Base-by-base conservation (phyloP, 2,888 invertebrate genomes). In the Invenusta paracnida region DNA sequence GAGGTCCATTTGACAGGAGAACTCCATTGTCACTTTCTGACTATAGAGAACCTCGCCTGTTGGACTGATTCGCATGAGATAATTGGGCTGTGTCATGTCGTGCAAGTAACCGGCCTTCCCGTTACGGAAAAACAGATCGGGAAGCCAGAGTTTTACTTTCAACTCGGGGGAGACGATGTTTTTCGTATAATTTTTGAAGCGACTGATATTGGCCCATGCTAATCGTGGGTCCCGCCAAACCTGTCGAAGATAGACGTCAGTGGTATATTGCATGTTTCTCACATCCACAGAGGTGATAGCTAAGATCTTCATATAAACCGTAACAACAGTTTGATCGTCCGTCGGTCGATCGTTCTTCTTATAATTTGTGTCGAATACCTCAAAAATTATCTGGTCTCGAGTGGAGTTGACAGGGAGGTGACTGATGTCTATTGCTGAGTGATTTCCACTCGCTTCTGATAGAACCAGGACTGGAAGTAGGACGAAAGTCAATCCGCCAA, bases 1-100 rank as follows among this genome's bases (percentile, higher is more conserved):
- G 30, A 87, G 48, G 23, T 87, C 31, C 87, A 87, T 87, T 67
- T 87, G 87, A 29, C 87, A 87, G 0, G 87, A 82, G 83, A 87
- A 87, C 29, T 48, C 30, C 87, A 87, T 87, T 31, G 87, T 87
- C 13, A 87, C 87, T 27, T 87, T 87, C 67, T 87, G 87, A 29
- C 86, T 87, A 73, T 83, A 87, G 0, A 87, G 31, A 87, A 87
- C 73, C 25, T 67, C 82, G 2, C 87, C 87, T 27, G 83, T 31
- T 2, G 86, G 86, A 29, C 83, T 25, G 13, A 87, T 66, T 17
- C 87, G 30, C 17, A 87, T 28, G 1, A 87, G 79, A 82, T 87
- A 87, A 29, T 87, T 87, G 0, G 86, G 86, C 29, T 28, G 28
- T 0, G 87, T 87, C 87, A 87, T 87, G 30, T 30, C 30, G 66